Evolutionary conservation across 2,888 invertebrate genomes (phyloP).

Genomic region (Metopia argyrocephala): DNA sequence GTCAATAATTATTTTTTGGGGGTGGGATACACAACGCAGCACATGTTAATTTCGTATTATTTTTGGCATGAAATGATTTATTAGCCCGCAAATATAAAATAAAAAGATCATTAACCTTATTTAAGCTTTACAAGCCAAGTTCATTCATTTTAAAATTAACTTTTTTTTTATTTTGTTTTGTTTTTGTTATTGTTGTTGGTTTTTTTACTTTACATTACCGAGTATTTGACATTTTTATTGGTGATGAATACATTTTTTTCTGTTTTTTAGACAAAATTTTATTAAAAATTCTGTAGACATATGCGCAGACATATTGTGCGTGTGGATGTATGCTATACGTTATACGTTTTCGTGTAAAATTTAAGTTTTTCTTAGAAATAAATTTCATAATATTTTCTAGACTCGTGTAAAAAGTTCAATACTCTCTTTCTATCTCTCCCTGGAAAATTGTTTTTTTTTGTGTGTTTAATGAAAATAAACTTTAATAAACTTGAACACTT

Average conservation of each 20-base stretch:
- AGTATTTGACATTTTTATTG: conserved; percentile 39
- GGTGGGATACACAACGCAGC: conserved; percentile 45
- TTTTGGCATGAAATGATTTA: conserved; percentile 37
- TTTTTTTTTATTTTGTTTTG: too few species aligned
- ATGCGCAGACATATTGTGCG: neutral
- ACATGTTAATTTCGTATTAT: conserved; percentile 4
- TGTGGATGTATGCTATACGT: neutral
- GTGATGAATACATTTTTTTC: conserved; percentile 23
- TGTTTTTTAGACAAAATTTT: neutral
- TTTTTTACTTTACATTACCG: too few species aligned
- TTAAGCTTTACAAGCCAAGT: neutral
- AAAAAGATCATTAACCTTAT: conserved; percentile 45
- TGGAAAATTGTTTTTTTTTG: neutral
- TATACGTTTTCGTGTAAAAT: neutral
- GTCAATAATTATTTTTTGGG: conserved; percentile 20
- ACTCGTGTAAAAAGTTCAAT: conserved; percentile 27
- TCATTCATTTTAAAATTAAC: too few species aligned
- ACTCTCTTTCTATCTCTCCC: neutral
- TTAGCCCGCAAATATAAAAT: conserved; percentile 24
- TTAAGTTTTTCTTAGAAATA: neutral
- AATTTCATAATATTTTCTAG: neutral
- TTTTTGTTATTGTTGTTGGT: too few species aligned
- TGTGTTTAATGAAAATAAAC: neutral
- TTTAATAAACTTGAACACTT: neutral
- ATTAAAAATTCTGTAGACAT: neutral